These are phyloP conservation scores for Drosophila bocki DNA, from an alignment of 1,140 invertebrate genomes.

Conservation along the genomic window DNA sequence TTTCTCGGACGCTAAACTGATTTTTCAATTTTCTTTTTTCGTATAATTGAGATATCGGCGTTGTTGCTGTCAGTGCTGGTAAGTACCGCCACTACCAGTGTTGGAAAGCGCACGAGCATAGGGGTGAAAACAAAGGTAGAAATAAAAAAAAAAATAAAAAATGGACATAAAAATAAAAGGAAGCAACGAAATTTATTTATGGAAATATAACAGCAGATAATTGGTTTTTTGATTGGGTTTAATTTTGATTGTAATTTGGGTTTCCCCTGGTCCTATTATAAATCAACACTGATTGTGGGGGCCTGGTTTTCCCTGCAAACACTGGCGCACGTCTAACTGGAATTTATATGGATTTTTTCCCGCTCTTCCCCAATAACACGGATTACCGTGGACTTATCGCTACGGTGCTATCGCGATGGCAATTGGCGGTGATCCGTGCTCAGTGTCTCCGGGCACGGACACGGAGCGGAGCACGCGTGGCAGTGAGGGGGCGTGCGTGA, in stretches of 20 bases:
- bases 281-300: background rate
- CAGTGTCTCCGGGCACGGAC: constrained; percentile 20
- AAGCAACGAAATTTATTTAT: background rate
- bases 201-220: background rate
- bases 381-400: constrained; percentile 34
- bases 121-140: constrained; percentile 34
- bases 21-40: constrained; percentile 8
- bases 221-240: background rate
- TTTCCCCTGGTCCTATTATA: background rate
- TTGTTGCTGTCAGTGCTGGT: constrained; percentile 52
- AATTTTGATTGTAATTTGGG: background rate
- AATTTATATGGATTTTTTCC: constrained; percentile 11
- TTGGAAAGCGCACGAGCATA: constrained; percentile 28
- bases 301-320: background rate
- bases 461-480: constrained; percentile 69
- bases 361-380: background rate
- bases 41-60: constrained; percentile 65
- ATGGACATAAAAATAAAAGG: constrained; percentile 8
- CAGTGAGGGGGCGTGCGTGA: constrained; percentile 67
- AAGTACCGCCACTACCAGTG: constrained; percentile 23
- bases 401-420: constrained; percentile 28
- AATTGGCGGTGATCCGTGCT: constrained; percentile 40
- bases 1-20: background rate
- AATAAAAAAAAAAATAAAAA: constrained; percentile 7
- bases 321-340: background rate